Evolutionary conservation across 2,113 vertebrate genomes (phyloP).

Genomic region (Mohoua ochrocephala): DNA sequence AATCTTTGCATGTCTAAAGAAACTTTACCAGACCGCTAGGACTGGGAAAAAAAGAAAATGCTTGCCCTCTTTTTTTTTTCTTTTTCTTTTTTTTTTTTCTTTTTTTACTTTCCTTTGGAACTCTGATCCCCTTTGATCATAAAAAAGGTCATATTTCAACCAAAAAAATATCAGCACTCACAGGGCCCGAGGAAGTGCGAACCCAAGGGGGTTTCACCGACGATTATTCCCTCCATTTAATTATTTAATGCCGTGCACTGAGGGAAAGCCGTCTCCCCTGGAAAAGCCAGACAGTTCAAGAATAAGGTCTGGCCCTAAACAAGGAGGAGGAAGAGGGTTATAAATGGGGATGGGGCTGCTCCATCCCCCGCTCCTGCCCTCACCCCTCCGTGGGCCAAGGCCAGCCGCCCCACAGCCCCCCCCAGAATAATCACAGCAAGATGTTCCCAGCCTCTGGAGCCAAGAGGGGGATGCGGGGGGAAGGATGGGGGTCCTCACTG

Average conservation of each 20-base stretch:
- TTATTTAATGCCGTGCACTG: conserved; percentile 60
- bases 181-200: conserved; percentile 61
- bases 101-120: conserved; percentile 48
- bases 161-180: conserved; percentile 74
- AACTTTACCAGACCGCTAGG: conserved; percentile 68
- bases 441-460: not conserved
- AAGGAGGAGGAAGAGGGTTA: not conserved
- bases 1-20: conserved; percentile 76
- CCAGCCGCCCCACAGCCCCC: not conserved
- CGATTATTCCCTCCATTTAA: conserved; percentile 68
- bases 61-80: not conserved
- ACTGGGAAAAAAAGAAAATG: conserved; percentile 50
- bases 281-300: conserved; percentile 58
- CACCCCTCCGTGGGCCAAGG: not conserved
- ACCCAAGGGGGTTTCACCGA: conserved; percentile 54
- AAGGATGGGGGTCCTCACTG: not conserved
- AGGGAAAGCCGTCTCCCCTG: conserved; percentile 14
- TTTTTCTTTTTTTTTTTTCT: not conserved
- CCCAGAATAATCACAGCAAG: conserved; percentile 35
- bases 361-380: not conserved
- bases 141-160: conserved; percentile 78
- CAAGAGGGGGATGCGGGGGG: not conserved
- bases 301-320: conserved; percentile 48
- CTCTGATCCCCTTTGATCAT: conserved; percentile 73
- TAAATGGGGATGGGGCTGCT: not conserved